phyloP scores from a whole-genome alignment of 2,888 invertebrate species.

The Rapana venosa region DNA sequence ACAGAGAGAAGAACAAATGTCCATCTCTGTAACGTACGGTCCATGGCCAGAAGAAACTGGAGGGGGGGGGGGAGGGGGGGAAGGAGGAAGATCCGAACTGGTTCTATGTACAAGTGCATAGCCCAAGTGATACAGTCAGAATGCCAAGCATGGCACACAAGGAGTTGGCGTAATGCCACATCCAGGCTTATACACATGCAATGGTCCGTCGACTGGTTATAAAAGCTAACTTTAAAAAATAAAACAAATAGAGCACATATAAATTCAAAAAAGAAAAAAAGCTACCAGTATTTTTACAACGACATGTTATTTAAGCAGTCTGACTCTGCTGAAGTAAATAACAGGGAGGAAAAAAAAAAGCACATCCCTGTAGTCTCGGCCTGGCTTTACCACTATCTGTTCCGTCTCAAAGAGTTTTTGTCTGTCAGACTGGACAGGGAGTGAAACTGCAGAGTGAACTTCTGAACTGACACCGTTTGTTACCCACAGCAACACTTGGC shows the following conservation, averaged over 20 bases:
- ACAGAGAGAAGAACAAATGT: neutral
- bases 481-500: too few species aligned
- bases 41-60: neutral
- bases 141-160: constrained; percentile 1
- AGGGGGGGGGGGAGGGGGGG: neutral
- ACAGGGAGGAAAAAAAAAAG: too few species aligned
- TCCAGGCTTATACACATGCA: neutral
- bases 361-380: too few species aligned
- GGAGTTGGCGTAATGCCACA: neutral
- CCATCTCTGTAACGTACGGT: neutral
- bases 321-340: too few species aligned
- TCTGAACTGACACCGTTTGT: too few species aligned
- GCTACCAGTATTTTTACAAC: constrained; percentile 2
- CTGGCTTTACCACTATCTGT: too few species aligned
- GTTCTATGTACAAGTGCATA: constrained; percentile 50
- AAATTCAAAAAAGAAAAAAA: neutral
- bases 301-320: too few species aligned
- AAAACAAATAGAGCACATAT: neutral
- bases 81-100: neutral
- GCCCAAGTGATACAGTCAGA: constrained; percentile 46
- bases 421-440: too few species aligned
- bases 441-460: too few species aligned
- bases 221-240: neutral
- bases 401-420: too few species aligned
- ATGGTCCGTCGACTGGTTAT: constrained; percentile 22